Base-by-base conservation (phyloP, 1,140 invertebrate species). In the Eriosoma lanigerum region DNA sequence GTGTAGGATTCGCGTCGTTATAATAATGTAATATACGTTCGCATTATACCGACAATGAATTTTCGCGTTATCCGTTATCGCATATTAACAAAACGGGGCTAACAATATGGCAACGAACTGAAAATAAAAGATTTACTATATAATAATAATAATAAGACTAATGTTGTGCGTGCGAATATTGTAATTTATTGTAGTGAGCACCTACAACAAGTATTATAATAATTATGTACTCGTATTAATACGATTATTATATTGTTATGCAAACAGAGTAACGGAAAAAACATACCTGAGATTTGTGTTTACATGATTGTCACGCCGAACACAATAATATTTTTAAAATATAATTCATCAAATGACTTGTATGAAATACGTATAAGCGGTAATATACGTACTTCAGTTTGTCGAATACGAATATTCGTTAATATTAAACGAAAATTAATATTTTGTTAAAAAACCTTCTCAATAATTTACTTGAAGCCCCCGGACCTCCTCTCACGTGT, bases 211-310 rank as follows among this genome's bases (percentile, higher is more conserved):
- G 32, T 62, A 62, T 32, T 15, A 62, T 62, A 29, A 32, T 38
- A 17, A 29, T 60, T 24, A 29, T 5, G 15, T 26, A 29, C 15
- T 8, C 38, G 64, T 66, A 38, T 38, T 38, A 38, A 38, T 38
- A 38, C 32, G 38, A 68, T 44, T 46, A 26, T 26, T 46, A 24
- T 17, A 48, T 68, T 68, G 66, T 68, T 68, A 68, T 72, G 68
- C 68, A 72, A 72, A 72, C 48, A 6, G 48, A 29, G 48, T 72
- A 72, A 72, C 68, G 68, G 68, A 26, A 52, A 38, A 72, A 50
- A 26, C 21, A 29, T 4, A 32, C 66, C 21, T 24, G 8, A 21
- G 15, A 19, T 50, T 72, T 24, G 24, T 52, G 48, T n/a, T 12
- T 15, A 32, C 48, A 68, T 24, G 46, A 72, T 72, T 26, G n/a